Conservation (phyloP, 2,113 vertebrate species). For the Columba livia region DNA sequence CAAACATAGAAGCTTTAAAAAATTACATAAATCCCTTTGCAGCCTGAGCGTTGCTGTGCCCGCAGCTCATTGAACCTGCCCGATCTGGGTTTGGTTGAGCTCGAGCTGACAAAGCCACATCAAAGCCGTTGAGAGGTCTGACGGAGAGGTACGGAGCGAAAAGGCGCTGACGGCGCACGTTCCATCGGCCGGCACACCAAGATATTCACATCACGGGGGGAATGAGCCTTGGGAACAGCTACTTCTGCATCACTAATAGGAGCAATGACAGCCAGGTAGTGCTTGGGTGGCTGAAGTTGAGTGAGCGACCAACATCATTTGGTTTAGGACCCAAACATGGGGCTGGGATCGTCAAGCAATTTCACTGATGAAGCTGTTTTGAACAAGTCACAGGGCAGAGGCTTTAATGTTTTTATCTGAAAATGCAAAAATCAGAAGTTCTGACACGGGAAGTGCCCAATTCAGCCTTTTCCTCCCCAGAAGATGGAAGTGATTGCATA, state of each 20-base stretch:
- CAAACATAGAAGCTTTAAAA: conserved; percentile 45
- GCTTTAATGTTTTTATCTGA: not conserved
- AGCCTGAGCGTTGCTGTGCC: not conserved
- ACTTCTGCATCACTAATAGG: not conserved
- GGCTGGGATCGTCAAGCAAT: not conserved
- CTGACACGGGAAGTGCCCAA: conserved; percentile 42
- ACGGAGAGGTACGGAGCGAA: not conserved
- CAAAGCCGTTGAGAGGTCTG: conserved; percentile 29
- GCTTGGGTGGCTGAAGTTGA: not conserved
- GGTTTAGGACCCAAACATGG: not conserved
- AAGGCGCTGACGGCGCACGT: conserved; percentile 49
- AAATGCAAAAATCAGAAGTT: not conserved
- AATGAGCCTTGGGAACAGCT: conserved; percentile 5
- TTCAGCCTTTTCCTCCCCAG: conserved; percentile 14
- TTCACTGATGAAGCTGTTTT: not conserved
- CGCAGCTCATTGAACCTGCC: conserved; percentile 28
- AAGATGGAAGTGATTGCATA: not conserved
- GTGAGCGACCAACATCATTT: not conserved
- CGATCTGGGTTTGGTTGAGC: conserved; percentile 9
- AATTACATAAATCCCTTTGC: conserved; percentile 32
- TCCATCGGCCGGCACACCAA: conserved; percentile 15
- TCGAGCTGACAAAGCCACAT: conserved; percentile 37
- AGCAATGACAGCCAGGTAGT: not conserved
- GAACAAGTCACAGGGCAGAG: not conserved
- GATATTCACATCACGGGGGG: not conserved